These are phyloP conservation scores for Triplophysa siluroides DNA, from an alignment of 2,113 vertebrate genomes.

Conservation along the genomic window DNA sequence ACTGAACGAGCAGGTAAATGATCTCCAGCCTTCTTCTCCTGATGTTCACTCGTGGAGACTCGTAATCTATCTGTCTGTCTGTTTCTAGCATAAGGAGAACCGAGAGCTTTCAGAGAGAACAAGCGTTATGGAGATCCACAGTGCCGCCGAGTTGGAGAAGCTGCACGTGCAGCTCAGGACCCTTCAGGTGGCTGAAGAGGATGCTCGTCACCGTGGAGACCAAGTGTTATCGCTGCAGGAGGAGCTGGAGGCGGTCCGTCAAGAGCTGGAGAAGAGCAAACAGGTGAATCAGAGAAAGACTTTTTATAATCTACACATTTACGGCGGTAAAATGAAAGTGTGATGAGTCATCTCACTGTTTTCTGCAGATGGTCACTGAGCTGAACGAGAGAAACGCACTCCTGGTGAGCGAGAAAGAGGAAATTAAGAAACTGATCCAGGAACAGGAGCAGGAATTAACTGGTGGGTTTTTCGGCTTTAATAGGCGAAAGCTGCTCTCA, in stretches of 20 bases:
- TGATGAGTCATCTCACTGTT: background rate
- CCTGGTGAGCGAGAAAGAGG: constrained; percentile 85
- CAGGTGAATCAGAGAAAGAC: constrained; percentile 73
- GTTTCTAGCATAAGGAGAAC: constrained; percentile 91
- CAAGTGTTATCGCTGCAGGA: constrained; percentile 83
- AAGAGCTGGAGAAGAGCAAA: constrained; percentile 80
- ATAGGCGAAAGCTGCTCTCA: background rate
- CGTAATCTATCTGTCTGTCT: background rate
- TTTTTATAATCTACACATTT: background rate
- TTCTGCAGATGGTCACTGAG: constrained; percentile 80
- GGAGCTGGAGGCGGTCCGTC: constrained; percentile 83
- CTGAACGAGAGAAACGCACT: constrained; percentile 86
- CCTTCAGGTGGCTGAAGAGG: constrained; percentile 81
- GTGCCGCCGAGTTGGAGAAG: constrained; percentile 79
- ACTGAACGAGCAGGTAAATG: constrained; percentile 89
- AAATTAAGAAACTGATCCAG: constrained; percentile 79
- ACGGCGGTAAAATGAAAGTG: too few species aligned
- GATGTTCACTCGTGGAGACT: background rate
- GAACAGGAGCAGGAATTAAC: constrained; percentile 83
- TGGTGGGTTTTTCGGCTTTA: constrained; percentile 70
- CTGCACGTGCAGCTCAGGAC: constrained; percentile 79
- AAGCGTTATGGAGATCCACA: constrained; percentile 71
- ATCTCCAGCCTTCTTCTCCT: background rate
- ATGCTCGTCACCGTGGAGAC: constrained; percentile 76
- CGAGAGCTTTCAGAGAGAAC: constrained; percentile 84